These are phyloP conservation scores for Leucophenga varia DNA, from an alignment of 1,140 invertebrate genomes.

Conservation along the genomic window DNA sequence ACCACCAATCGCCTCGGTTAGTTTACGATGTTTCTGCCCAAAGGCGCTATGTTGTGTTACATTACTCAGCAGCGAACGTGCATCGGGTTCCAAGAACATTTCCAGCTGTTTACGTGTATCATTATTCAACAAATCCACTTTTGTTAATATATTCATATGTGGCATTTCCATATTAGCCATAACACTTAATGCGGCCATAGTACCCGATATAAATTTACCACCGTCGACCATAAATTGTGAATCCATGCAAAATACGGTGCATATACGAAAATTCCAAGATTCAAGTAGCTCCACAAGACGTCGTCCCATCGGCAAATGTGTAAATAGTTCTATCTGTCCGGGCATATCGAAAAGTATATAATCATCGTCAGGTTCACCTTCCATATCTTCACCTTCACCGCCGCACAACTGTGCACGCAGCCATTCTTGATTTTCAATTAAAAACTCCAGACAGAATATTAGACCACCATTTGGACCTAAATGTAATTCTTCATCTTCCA, in stretches of 20 bases:
- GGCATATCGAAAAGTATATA: slow-evolving; percentile 99
- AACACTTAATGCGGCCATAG: slow-evolving; percentile 90
- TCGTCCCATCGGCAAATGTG: slow-evolving; percentile 88
- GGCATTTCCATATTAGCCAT: slow-evolving; percentile 96
- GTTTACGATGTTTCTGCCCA: slow-evolving; percentile 73
- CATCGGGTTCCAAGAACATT: slow-evolving; percentile 82
- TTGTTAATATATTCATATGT: slow-evolving; percentile 92
- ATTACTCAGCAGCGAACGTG: slow-evolving; percentile 70
- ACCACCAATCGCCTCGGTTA: slow-evolving; percentile 76
- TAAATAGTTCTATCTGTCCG: slow-evolving; percentile 98
- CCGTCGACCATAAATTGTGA: slow-evolving; percentile 97
- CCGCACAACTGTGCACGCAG: slow-evolving; percentile 77
- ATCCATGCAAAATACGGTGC: slow-evolving; percentile 91
- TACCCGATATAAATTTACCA: slow-evolving; percentile 92
- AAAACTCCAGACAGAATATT: slow-evolving; percentile 94
- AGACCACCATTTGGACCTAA: slow-evolving; percentile 98
- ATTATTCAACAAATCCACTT: slow-evolving; percentile 92
- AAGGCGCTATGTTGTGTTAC: slow-evolving; percentile 64
- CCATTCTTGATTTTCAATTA: slow-evolving; percentile 91
- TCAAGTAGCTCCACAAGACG: slow-evolving; percentile 81
- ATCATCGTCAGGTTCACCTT: slow-evolving; percentile 72
- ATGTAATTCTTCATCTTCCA: slow-evolving; percentile 93
- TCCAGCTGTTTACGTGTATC: slow-evolving; percentile 78
- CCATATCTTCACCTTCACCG: slow-evolving; percentile 53
- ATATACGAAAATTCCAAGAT: slow-evolving; percentile 86